Evolutionary conservation across 1,140 invertebrate species (phyloP).

Genomic region (Paracyclopina nana): DNA sequence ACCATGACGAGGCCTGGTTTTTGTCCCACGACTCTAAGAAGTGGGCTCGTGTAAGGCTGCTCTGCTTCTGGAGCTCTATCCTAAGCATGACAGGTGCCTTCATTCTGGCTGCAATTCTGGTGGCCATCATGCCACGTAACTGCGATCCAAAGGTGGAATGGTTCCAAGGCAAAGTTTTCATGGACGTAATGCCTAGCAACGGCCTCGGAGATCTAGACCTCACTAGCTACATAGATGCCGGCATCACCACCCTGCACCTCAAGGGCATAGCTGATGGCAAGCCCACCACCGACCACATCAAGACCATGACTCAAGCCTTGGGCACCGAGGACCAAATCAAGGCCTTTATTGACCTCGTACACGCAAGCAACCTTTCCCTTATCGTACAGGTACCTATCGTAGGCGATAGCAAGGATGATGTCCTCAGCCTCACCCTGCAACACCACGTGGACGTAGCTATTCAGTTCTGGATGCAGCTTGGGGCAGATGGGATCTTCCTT

Average conservation of each 20-base stretch:
- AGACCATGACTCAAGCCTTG: neutral
- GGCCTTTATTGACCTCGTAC: neutral
- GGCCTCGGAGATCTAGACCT: neutral
- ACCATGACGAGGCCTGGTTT: conserved; percentile 8
- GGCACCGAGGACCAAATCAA: neutral
- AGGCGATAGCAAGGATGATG: neutral
- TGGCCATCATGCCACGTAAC: conserved; percentile 1
- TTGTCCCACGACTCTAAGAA: neutral
- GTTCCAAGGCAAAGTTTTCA: conserved; percentile 6
- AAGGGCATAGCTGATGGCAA: neutral
- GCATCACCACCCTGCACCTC: neutral
- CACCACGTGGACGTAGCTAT: neutral
- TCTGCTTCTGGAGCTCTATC: conserved; percentile 12
- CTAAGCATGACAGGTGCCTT: neutral
- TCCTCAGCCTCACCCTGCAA: neutral
- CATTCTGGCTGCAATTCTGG: neutral
- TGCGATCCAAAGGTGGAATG: conserved; percentile 6
- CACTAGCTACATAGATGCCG: neutral
- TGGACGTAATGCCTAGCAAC: neutral
- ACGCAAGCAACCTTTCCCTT: neutral
- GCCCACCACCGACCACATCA: neutral
- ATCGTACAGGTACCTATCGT: conserved; percentile 6
- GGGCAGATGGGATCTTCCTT: conserved; percentile 4
- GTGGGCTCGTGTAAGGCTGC: neutral
- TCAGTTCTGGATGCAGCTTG: conserved; percentile 6